Evolutionary conservation across 2,888 invertebrate genomes (phyloP).

Genomic region (Chrysomela aeneicollis): DNA sequence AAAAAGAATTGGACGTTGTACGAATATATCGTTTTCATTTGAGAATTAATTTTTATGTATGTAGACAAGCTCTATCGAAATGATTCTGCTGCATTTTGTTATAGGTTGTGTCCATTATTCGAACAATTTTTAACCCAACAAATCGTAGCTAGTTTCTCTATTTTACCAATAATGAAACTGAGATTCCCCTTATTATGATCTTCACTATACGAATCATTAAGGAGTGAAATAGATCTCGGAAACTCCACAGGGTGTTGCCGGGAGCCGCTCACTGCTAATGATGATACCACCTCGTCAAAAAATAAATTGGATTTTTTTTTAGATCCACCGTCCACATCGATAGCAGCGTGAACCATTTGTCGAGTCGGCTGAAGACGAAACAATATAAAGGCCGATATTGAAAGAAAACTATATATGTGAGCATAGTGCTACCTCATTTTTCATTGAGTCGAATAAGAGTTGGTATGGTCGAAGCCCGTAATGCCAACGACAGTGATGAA

Average conservation of each 20-base stretch:
- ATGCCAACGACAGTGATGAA: conserved; percentile 41
- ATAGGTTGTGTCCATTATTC: no score
- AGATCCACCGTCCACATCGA: conserved; percentile 34
- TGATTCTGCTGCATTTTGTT: no score
- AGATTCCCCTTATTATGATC: no score
- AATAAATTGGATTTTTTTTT: conserved; percentile 58
- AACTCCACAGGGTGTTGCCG: not conserved
- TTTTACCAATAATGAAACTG: no score
- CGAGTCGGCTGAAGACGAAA: conserved; percentile 19
- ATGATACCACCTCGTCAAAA: conserved; percentile 45
- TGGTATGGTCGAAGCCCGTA: conserved; percentile 44
- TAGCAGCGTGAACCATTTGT: conserved; percentile 36
- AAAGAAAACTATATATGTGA: conserved; percentile 14
- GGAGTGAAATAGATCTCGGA: no score
- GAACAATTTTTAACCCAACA: no score
- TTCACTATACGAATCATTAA: no score
- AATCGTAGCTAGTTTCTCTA: no score
- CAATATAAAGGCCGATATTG: conserved; percentile 31
- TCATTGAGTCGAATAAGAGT: conserved; percentile 59
- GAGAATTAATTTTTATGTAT: no score
- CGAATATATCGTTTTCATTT: no score
- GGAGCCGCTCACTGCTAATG: conserved; percentile 35
- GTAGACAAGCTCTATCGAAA: no score
- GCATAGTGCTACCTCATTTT: conserved; percentile 55
- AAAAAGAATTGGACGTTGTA: no score